Evolutionary conservation across 2,888 invertebrate genomes (phyloP).

Genomic region (Palloptera scutellata): DNA sequence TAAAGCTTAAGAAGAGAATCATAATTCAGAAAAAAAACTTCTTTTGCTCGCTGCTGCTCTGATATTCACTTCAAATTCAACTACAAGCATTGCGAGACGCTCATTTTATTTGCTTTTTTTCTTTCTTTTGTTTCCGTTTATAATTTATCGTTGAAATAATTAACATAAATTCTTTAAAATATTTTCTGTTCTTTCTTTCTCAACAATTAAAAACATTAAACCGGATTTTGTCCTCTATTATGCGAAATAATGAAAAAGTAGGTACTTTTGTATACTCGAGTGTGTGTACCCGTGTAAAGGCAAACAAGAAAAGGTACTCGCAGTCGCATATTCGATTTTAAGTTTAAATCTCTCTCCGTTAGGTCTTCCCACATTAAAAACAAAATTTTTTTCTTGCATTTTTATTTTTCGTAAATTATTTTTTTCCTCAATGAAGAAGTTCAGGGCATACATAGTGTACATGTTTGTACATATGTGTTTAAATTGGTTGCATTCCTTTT

Average conservation of each 20-base stretch:
- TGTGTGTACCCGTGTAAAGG: too few species aligned
- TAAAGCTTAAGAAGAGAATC: too few species aligned
- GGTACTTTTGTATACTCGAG: too few species aligned
- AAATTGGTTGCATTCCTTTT: not conserved
- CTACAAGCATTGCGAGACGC: too few species aligned
- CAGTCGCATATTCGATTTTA: too few species aligned
- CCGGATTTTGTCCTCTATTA: not conserved
- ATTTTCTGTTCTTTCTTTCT: too few species aligned
- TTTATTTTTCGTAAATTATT: constrained; percentile 27
- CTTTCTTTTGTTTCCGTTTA: constrained; percentile 10
- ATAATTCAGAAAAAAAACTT: too few species aligned
- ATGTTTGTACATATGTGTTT: not conserved
- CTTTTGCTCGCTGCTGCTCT: too few species aligned
- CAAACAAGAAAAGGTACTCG: too few species aligned
- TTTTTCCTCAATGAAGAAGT: constrained; percentile 30
- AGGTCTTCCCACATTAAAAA: constrained; percentile 21
- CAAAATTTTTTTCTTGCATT: constrained; percentile 11
- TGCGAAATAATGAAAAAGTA: too few species aligned
- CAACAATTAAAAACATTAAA: constrained; percentile 15
- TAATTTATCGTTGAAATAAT: constrained; percentile 3
- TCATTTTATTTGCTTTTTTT: not conserved
- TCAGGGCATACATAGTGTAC: not conserved
- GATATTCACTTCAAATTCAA: too few species aligned
- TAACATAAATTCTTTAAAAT: constrained; percentile 2
- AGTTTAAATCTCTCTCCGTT: too few species aligned